phyloP scores from a whole-genome alignment of 2,888 invertebrate genomes.

The Agriotes lineatus region DNA sequence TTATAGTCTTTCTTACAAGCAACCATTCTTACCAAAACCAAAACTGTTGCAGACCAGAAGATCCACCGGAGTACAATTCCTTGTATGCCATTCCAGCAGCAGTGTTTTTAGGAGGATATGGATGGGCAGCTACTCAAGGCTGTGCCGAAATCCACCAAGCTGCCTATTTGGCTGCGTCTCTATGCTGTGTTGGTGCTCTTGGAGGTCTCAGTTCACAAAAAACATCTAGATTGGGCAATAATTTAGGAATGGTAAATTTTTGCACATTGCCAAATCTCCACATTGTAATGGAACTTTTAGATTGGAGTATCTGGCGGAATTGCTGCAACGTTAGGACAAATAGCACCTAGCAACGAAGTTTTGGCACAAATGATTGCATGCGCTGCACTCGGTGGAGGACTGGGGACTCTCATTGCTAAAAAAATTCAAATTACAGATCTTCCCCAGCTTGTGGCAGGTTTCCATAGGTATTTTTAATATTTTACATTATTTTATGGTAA shows the following conservation, averaged over 20 bases:
- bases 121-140: slow-evolving; percentile 72
- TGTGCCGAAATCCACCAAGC: slow-evolving; percentile 88
- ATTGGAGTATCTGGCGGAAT: slow-evolving; percentile 88
- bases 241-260: slow-evolving; percentile 80
- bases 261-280: too few species aligned
- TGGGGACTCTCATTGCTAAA: slow-evolving; percentile 84
- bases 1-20: not conserved
- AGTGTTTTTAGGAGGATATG: slow-evolving; percentile 77
- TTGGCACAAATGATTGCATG: slow-evolving; percentile 85
- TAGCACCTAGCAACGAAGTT: slow-evolving; percentile 80
- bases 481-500: not conserved
- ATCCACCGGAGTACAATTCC: slow-evolving; percentile 88
- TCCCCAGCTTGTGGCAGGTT: slow-evolving; percentile 91
- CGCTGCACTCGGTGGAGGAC: slow-evolving; percentile 78
- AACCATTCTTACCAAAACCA: too few species aligned
- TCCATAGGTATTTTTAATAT: slow-evolving; percentile 74
- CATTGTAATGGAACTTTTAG: too few species aligned
- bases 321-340: slow-evolving; percentile 82
- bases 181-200: slow-evolving; percentile 91
- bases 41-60: slow-evolving; percentile 72
- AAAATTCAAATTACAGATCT: slow-evolving; percentile 88
- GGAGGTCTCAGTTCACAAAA: slow-evolving; percentile 87
- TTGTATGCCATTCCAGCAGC: slow-evolving; percentile 84
- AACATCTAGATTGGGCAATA: slow-evolving; percentile 86
- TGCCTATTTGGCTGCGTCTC: slow-evolving; percentile 83